A percentile compares a stretch with the other conserved stretches of the same genome.
Conservation (phyloP, 2,888 invertebrate genomes). For the Ethmia dodecea region DNA sequence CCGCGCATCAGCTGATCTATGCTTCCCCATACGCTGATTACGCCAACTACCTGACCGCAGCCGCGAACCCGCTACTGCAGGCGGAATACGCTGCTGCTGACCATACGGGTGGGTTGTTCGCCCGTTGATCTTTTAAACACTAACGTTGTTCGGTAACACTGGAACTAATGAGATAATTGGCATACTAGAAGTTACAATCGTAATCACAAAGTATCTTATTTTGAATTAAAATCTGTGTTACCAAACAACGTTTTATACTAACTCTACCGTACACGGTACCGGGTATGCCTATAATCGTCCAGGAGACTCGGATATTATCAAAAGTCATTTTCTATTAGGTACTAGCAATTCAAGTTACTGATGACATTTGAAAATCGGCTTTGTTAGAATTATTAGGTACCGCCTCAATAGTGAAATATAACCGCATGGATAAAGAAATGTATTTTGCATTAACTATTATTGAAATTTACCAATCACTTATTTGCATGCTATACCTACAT, state of each 20-base stretch:
- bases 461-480: conserved; percentile 6
- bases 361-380: conserved; percentile 18
- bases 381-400: conserved; percentile 7
- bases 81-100: conserved; percentile 89
- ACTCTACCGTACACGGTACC: conserved; percentile 54
- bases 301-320: conserved; percentile 35
- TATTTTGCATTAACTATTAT: conserved; percentile 5
- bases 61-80: conserved; percentile 87
- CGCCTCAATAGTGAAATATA: conserved; percentile 30
- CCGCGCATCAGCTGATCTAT: conserved; percentile 92
- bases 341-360: conserved; percentile 24
- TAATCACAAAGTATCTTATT: no score
- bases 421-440: conserved; percentile 44
- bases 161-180: no score
- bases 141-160: conserved; percentile 42
- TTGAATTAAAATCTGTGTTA: no score
- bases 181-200: no score
- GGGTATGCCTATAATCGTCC: conserved; percentile 42
- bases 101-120: conserved; percentile 94
- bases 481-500: conserved; percentile 21
- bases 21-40: conserved; percentile 91
- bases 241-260: conserved; percentile 48
- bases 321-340: conserved; percentile 34
- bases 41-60: conserved; percentile 89
- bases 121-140: conserved; percentile 56